These are phyloP conservation scores for Galendromus occidentalis DNA, from an alignment of 1,140 invertebrate species.

Conservation along the genomic window DNA sequence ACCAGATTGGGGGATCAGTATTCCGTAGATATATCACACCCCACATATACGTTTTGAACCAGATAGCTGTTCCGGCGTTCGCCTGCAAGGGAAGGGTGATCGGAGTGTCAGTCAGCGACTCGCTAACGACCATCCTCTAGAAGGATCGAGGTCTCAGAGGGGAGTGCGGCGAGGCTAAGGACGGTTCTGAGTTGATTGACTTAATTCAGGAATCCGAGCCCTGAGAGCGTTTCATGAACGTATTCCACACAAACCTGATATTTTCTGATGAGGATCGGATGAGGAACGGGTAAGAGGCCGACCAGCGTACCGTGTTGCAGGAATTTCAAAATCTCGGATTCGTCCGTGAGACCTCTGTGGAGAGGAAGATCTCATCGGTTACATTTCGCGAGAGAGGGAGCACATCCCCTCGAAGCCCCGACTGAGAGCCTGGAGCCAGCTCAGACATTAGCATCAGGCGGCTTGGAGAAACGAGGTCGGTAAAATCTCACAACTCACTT, in stretches of 20 bases:
- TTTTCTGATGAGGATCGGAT: slow-evolving; percentile 94
- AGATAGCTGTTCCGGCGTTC: slow-evolving; percentile 89
- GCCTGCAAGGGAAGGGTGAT: slow-evolving; percentile 40
- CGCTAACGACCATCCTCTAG: too few relatives aligned
- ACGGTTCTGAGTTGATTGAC: too few relatives aligned
- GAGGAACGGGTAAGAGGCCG: slow-evolving; percentile 88
- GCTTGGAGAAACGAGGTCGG: background rate
- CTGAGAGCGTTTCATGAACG: too few relatives aligned
- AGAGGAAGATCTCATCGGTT: background rate
- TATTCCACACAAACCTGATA: slow-evolving; percentile 42
- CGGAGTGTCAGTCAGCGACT: too few relatives aligned
- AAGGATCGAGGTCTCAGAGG: too few relatives aligned
- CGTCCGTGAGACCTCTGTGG: slow-evolving; percentile 86
- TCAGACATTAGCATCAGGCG: too few relatives aligned
- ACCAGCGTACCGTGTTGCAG: slow-evolving; percentile 96
- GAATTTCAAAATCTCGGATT: slow-evolving; percentile 97
- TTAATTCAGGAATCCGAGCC: too few relatives aligned
- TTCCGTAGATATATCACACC: slow-evolving; percentile 95
- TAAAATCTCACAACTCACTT: too few relatives aligned
- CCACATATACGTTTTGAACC: slow-evolving; percentile 99
- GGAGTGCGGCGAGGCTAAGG: too few relatives aligned
- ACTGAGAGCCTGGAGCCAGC: too few relatives aligned
- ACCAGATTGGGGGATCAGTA: slow-evolving; percentile 97
- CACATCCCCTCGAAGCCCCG: too few relatives aligned
- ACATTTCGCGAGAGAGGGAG: slow-evolving; percentile 14